Conservation (phyloP, 2,888 invertebrate species). For the Trilocha varians region DNA sequence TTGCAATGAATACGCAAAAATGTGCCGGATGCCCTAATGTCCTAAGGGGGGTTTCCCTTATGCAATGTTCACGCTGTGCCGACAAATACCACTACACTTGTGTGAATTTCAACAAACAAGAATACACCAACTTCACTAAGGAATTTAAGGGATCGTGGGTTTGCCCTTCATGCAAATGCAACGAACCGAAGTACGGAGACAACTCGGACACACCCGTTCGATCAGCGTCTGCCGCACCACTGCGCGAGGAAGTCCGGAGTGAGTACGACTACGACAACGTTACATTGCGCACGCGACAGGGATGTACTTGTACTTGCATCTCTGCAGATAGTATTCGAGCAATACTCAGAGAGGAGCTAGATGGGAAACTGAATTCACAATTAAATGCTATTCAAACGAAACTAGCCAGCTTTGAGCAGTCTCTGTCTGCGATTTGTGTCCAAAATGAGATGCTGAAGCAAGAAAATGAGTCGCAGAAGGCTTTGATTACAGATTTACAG, state of each 20-base stretch:
- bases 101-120: conserved; percentile 4
- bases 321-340: no score
- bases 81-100: conserved; percentile 8
- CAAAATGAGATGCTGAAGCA: conserved; percentile 4
- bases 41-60: conserved; percentile 1
- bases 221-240: no score
- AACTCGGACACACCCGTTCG: no score
- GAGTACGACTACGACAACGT: no score
- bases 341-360: no score
- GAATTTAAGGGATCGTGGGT: conserved; percentile 5
- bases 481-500: neutral
- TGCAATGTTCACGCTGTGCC: conserved; percentile 5
- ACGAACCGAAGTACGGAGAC: conserved; percentile 3
- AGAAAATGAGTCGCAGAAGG: neutral
- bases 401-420: conserved; percentile 1
- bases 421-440: conserved; percentile 1
- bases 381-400: conserved; percentile 2
- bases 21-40: conserved; percentile 5
- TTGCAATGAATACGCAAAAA: neutral
- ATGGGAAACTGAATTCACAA: neutral
- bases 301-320: no score
- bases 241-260: no score
- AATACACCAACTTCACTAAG: conserved; percentile 1
- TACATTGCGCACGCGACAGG: no score
- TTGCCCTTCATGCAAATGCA: conserved; percentile 6